Evolutionary conservation across 2,888 invertebrate species (phyloP).

Genomic region (Rotaria sp.): DNA sequence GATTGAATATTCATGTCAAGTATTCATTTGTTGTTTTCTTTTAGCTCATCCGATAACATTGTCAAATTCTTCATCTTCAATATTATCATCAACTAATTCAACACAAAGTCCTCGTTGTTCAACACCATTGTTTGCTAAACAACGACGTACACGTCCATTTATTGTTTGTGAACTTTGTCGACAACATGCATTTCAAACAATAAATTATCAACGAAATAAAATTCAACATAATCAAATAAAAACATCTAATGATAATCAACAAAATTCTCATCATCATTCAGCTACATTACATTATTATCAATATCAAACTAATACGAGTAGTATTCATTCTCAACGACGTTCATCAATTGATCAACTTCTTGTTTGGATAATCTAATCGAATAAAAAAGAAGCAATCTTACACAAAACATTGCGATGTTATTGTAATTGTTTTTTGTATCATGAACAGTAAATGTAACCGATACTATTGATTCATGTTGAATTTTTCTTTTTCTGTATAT

Average conservation of each 20-base stretch:
- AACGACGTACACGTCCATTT: conserved; percentile 27
- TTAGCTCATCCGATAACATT: neutral
- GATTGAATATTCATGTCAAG: neutral
- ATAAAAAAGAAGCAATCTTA: too few relatives aligned
- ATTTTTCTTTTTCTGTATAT: neutral
- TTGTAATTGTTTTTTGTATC: too few relatives aligned
- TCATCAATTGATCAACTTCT: conserved; percentile 14
- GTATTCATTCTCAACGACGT: neutral
- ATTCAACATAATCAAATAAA: neutral
- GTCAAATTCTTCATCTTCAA: neutral
- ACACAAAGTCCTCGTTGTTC: conserved; percentile 3
- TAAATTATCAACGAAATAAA: neutral
- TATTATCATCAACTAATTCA: neutral
- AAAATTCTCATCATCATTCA: neutral
- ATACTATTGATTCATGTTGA: neutral
- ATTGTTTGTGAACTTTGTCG: conserved; percentile 6
- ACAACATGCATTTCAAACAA: neutral
- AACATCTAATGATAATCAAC: neutral
- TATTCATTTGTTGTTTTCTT: neutral
- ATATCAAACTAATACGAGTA: neutral
- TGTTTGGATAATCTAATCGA: neutral
- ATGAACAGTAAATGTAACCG: neutral
- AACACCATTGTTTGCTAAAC: conserved; percentile 1
- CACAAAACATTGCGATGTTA: neutral
- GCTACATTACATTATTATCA: neutral